Percentiles rank a stretch among this genome's conserved stretches.
Evolutionary conservation across 1,140 invertebrate genomes (phyloP).

Genomic region (Achatina immaculata): DNA sequence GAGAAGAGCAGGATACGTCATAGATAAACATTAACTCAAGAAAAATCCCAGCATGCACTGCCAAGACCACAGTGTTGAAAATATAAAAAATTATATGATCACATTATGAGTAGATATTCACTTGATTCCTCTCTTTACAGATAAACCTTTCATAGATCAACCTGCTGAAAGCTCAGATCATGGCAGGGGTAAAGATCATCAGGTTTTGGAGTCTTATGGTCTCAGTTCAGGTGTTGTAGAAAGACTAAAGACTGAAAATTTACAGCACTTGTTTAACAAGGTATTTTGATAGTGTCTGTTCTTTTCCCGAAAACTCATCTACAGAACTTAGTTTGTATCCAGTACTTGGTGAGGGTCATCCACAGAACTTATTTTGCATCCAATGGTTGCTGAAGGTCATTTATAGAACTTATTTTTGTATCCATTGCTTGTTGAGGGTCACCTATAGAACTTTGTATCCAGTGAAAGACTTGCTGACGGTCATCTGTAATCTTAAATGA

Average conservation of each 20-base stretch:
- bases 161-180: not conserved
- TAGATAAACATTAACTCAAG: not conserved
- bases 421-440: not conserved
- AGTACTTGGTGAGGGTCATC: too few relatives aligned
- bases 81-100: not conserved
- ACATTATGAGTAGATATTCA: not conserved
- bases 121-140: not conserved
- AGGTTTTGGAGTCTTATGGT: conserved; percentile 28
- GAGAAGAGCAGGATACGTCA: too few relatives aligned
- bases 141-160: not conserved
- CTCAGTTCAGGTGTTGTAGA: conserved; percentile 26
- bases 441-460: not conserved
- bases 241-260: conserved; percentile 14
- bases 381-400: not conserved
- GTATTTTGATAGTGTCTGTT: not conserved
- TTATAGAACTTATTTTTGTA: not conserved
- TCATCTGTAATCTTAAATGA: too few relatives aligned
- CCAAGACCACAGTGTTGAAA: not conserved
- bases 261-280: not conserved
- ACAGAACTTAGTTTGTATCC: not conserved
- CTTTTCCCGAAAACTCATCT: not conserved
- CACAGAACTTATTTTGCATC: too few relatives aligned
- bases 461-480: too few relatives aligned
- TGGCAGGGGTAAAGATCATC: not conserved
- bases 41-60: not conserved